These are phyloP conservation scores for Netelia virgata DNA, from an alignment of 2,888 invertebrate species.

Conservation along the genomic window DNA sequence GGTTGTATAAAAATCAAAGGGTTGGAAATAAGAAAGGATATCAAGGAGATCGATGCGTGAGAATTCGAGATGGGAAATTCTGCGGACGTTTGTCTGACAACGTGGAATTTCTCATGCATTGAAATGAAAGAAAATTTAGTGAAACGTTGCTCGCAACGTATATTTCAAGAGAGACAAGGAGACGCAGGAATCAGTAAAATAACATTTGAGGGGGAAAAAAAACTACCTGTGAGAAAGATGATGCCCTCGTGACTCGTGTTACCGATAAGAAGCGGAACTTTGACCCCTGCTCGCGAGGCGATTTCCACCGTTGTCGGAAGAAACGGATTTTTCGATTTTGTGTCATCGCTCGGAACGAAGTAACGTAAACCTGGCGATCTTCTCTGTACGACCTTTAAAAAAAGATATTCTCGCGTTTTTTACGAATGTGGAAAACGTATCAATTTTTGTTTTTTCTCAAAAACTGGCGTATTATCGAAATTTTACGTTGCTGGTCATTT, in stretches of 20 bases:
- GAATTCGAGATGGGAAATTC: too few species aligned
- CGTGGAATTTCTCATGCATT: too few species aligned
- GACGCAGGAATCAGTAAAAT: not conserved
- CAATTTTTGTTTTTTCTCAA: constrained; percentile 33
- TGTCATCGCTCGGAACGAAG: constrained; percentile 75
- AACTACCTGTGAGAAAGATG: constrained; percentile 52
- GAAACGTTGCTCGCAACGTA: not conserved
- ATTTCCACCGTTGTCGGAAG: constrained; percentile 68
- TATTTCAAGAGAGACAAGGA: not conserved
- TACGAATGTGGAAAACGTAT: not conserved
- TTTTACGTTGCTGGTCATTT: constrained; percentile 65
- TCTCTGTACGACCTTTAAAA: constrained; percentile 67
- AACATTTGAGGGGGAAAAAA: not conserved
- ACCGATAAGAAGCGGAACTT: constrained; percentile 78
- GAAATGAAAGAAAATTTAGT: too few species aligned
- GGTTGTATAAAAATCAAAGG: too few species aligned
- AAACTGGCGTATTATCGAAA: not conserved
- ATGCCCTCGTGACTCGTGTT: constrained; percentile 75
- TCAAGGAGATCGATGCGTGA: too few species aligned
- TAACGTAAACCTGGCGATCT: not conserved
- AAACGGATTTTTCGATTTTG: constrained; percentile 75
- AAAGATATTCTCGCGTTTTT: not conserved
- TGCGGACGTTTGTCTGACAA: too few species aligned
- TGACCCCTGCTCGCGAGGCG: constrained; percentile 67
- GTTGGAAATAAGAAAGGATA: too few species aligned